Base-by-base conservation (phyloP, 2,113 vertebrate genomes). In the Setophaga coronata region DNA sequence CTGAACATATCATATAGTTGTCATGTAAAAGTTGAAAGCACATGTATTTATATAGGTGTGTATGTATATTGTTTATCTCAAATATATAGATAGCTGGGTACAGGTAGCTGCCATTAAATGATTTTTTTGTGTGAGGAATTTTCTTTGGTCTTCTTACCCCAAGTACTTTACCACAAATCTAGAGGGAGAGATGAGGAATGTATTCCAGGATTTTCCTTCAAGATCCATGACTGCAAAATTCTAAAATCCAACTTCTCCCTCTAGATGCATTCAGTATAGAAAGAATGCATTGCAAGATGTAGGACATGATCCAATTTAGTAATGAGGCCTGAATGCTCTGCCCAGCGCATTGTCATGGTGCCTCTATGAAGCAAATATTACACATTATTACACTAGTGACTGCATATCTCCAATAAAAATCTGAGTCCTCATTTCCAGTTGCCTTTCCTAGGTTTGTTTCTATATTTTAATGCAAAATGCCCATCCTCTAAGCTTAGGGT, bases 11-110 rank as follows among this genome's bases (percentile, higher is more conserved):
- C 47, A 50, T 57, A 28, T 1, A 72, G 13, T 8, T 86, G 33
- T 64, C 7, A 21, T 6, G 10, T 9, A 21, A 4, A 34, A 50
- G 2, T 66, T 89, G 48, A 78, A 70, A 26, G 29, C 2, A 36
- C 1, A 19, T 40, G 3, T 19, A 29, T 67, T 5, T 51, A 2
- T 45, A 14, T n/a, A 26, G 7, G 2, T 31, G 5, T 38, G 3
- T 6, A 16, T 38, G 14, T 14, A 38, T 67, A 43, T 42, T 18
- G 1, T 8, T 89, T n/a, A 17, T 67, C n/a, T 45, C 6, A 74
- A 82, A 67, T 25, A 20, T 36, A 38, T 40, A 81, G 6, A 10
- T 56, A 71, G 6, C 2, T 67, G 36, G 7, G 14, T 36, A 51
- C 7, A 71, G 17, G 12, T 31, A 81, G 23, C 11, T 74, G 14